Conservation (phyloP, 2,797 vertebrate genomes). For the Emys orbicularis region DNA sequence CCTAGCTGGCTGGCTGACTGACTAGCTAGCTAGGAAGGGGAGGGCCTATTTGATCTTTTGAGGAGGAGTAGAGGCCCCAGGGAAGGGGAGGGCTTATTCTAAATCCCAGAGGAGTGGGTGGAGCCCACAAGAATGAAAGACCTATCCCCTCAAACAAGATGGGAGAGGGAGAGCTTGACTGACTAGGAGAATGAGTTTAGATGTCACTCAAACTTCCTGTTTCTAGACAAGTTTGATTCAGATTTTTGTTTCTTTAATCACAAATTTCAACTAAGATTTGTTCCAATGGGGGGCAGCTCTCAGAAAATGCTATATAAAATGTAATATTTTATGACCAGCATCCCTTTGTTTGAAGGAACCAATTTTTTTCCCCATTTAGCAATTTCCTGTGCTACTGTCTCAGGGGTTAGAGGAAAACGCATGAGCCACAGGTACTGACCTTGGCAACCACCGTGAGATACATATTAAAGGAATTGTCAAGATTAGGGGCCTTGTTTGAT, state of each 20-base stretch:
- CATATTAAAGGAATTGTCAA: constrained; percentile 61
- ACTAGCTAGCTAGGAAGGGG: too few relatives aligned
- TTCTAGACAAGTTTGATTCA: background rate
- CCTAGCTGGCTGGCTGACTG: too few relatives aligned
- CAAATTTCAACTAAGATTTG: background rate
- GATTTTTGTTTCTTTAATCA: too few relatives aligned
- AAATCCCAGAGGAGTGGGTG: too few relatives aligned
- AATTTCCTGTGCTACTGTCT: background rate
- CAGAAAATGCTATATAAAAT: background rate
- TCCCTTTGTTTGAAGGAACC: background rate
- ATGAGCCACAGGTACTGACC: constrained; percentile 22
- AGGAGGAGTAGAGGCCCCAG: too few relatives aligned
- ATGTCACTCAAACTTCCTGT: background rate
- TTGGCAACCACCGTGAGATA: background rate
- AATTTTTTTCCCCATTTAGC: background rate
- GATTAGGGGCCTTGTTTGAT: constrained; percentile 62
- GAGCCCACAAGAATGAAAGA: background rate
- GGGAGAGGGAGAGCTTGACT: background rate
- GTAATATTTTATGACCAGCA: background rate
- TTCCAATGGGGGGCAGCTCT: background rate
- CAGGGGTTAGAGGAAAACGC: background rate
- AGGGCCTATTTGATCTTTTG: too few relatives aligned
- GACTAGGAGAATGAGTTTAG: background rate
- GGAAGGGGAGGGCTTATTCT: too few relatives aligned
- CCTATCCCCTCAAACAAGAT: too few relatives aligned